phyloP scores from a whole-genome alignment of 2,113 vertebrate genomes.

The Nettapus auritus region DNA sequence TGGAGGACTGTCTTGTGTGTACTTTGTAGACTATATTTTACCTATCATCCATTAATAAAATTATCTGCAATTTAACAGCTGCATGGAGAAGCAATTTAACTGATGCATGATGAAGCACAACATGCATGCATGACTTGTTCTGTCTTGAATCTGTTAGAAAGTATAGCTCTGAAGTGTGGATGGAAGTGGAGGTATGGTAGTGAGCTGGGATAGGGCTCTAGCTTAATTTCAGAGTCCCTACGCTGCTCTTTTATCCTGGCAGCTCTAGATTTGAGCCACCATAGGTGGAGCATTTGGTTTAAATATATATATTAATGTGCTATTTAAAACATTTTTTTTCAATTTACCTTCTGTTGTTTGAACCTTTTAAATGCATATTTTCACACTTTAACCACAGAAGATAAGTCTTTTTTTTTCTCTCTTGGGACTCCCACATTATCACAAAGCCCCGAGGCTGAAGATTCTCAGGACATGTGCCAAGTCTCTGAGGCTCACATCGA shows the following conservation, averaged over 20 bases:
- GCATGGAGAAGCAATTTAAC: not conserved
- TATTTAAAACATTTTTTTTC: not conserved
- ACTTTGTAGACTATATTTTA: not conserved
- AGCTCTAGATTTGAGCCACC: not conserved
- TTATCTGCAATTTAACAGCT: not conserved
- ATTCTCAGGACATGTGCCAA: not conserved
- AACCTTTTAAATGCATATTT: not conserved
- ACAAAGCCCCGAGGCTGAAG: not conserved
- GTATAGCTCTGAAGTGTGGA: rapidly evolving
- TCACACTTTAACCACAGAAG: not conserved
- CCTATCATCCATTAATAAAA: not conserved
- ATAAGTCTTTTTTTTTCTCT: not conserved
- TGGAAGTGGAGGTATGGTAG: not conserved
- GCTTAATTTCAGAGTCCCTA: not conserved
- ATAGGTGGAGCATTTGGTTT: not conserved
- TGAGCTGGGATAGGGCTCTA: not conserved
- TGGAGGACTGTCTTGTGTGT: not conserved
- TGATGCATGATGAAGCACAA: not conserved
- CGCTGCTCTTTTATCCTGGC: not conserved
- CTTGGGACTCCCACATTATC: not conserved
- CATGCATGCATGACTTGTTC: not conserved
- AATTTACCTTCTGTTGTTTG: not conserved
- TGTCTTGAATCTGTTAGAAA: not conserved
- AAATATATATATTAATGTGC: not conserved
- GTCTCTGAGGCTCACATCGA: not conserved